Conservation (phyloP, 2,797 vertebrate genomes). For the Gymnoscopelus microlampas region DNA sequence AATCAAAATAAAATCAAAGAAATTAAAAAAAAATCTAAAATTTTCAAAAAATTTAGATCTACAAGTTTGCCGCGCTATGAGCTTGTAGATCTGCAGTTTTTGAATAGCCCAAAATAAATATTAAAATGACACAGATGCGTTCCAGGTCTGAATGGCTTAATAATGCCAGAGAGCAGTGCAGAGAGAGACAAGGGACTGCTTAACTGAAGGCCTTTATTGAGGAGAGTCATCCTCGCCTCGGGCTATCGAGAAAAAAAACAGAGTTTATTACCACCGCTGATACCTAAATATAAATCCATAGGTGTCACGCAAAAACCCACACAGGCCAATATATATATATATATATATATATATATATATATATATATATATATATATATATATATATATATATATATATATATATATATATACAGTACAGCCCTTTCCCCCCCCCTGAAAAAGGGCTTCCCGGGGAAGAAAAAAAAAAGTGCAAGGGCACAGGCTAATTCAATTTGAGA, state of each 20-base stretch:
- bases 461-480: slow-evolving; percentile 64
- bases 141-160: slow-evolving; percentile 5
- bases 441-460: slow-evolving; percentile 45
- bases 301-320: slow-evolving; percentile 27
- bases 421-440: slow-evolving; percentile 36
- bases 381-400: too few relatives aligned
- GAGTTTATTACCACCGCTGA: slow-evolving; percentile 68
- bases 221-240: slow-evolving; percentile 38
- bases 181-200: slow-evolving; percentile 26
- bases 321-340: slow-evolving; percentile 1
- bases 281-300: slow-evolving; percentile 20
- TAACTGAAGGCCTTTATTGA: slow-evolving; percentile 24
- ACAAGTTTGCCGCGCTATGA: too few relatives aligned
- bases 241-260: slow-evolving; percentile 54
- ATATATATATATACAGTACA: too few relatives aligned
- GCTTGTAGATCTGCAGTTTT: too few relatives aligned
- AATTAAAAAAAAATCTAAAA: too few relatives aligned
- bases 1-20: too few relatives aligned
- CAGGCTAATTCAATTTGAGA: slow-evolving; percentile 76
- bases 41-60: too few relatives aligned
- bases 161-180: slow-evolving; percentile 36
- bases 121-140: too few relatives aligned
- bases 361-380: too few relatives aligned
- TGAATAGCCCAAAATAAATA: too few relatives aligned
- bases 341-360: too few relatives aligned